These are phyloP conservation scores for Solenopsis fugax DNA, from an alignment of 1,140 invertebrate species.

Conservation along the genomic window DNA sequence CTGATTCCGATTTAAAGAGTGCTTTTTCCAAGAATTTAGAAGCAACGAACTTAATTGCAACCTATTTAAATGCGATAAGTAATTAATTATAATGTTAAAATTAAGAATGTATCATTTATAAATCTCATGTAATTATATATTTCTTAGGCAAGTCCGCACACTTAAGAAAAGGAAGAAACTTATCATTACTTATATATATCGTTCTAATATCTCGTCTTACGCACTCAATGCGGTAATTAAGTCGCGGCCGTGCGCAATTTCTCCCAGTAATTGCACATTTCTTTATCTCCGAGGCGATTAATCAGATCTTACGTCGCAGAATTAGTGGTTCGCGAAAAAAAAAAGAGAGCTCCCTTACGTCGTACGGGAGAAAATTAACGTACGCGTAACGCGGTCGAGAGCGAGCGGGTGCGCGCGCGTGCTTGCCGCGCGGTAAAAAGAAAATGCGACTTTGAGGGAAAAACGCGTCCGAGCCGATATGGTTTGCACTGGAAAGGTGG, in stretches of 20 bases:
- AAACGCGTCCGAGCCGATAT: slow-evolving; percentile 70
- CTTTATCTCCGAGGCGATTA: slow-evolving; percentile 52
- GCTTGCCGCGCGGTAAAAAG: slow-evolving; percentile 43
- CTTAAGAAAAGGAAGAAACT: neutral
- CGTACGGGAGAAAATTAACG: slow-evolving; percentile 46
- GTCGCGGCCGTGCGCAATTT: slow-evolving; percentile 38
- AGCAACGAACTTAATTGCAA: neutral
- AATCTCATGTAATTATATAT: neutral
- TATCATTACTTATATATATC: neutral
- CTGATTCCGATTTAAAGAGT: neutral
- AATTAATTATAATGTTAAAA: neutral
- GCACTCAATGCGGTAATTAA: slow-evolving; percentile 39
- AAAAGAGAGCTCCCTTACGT: slow-evolving; percentile 22
- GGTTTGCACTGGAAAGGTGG: slow-evolving; percentile 70
- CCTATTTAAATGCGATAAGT: neutral
- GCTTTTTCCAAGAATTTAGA: neutral
- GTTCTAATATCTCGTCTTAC: slow-evolving; percentile 13
- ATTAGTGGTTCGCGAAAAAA: slow-evolving; percentile 42
- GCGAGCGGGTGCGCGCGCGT: slow-evolving; percentile 2
- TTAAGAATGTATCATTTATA: neutral
- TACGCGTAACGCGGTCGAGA: slow-evolving; percentile 32
- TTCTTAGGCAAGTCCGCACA: neutral
- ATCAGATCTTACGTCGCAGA: slow-evolving; percentile 38
- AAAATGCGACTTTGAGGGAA: slow-evolving; percentile 68
- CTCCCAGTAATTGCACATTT: slow-evolving; percentile 37